Evolutionary conservation across 2,797 vertebrate species (phyloP), one percentile per base, ranked within the genome.

Genomic region (Dipus sagitta): DNA sequence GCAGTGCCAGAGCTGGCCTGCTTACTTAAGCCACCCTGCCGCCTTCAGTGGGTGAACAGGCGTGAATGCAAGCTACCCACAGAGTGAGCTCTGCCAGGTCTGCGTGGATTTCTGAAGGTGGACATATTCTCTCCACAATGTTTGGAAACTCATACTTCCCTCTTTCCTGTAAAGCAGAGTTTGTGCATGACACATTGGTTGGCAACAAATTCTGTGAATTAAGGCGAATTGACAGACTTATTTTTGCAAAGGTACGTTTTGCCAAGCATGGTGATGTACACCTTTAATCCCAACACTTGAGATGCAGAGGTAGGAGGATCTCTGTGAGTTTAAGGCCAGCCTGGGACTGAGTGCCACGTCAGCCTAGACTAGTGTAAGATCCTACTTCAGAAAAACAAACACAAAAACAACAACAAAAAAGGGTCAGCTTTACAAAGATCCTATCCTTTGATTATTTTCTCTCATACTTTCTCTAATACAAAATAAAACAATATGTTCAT

Each of bases 11-110:
- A 95, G 71, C 93, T 91, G 52, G 3, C 2, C 94, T n/a, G 18
- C 65, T 90, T 54, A 28, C 88, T 60, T 76, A 47, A 83, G 26
- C 92, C 42, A 15, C 87, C 65, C 78, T 94, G 96, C n/a, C 75
- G 60, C 71, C 62, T 92, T 64, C 76, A 30, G 15, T 68, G 52
- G 78, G 92, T 96, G 81, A 93, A 2, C 9, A 34, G 18, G 60
- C 30, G 4, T 14, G 2, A 90, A 88, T 7, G 3, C 6, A 92
- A 91, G 2, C 17, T 67, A 91, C 17, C 32, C 72, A 13, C 76
- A 52, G 42, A 72, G 94, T n/a, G 72, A 91, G 68, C 0, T 88
- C 42, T 3, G 1, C 2, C 64, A 88, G 15, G n/a, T 32, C 30
- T 34, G 17, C 15, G 28, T 21, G 20, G 71, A 71, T 68, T 24